Base-by-base conservation (phyloP, 2,888 invertebrate genomes). In the Melanostoma mellinum region DNA sequence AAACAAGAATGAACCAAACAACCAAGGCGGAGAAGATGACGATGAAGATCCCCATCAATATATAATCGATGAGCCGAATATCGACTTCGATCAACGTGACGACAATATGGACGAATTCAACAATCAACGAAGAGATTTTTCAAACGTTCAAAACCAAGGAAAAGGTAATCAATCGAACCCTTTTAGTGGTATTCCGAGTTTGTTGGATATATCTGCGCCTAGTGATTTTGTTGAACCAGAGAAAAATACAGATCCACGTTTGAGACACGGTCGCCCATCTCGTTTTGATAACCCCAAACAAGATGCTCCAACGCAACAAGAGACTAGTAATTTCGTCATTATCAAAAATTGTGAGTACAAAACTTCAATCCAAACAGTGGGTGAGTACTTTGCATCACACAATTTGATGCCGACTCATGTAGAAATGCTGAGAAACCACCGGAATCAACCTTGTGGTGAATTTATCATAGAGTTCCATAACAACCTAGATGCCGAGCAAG, bases 391-490 rank as follows among this genome's bases (percentile, higher is more conserved):
- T 87, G 93, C 95, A 0, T 95, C 96, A 86, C 94, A 95, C 35
- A 95, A 95, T 40, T 93, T 97, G 10, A 94, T 94, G 4, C 96
- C 97, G 0, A 93, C 93, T 10, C 94, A 95, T 86, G 95, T 97
- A 82, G 96, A 97, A 89, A 93, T 97, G 86, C 93, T 97, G 92
- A 92, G 94, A 53, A 96, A 95, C 88, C 91, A 93, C 8, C 92
- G 93, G 80, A 94, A 95, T 52, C 93, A 94, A 88, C 95, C 96
- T 0, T 94, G 95, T 0, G 97, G 98, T 0, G 96, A 97, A 88
- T 97, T 97, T 58, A 97, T 96, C 90, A 96, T 97, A 87, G 97
- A 98, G 89, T 98, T 98, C 89, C 92, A 93, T 10, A 93, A 93
- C 33, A 87, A 92, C 1, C 94, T 94, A 53, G 96, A 97, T 88